Conservation (phyloP, 2,888 invertebrate genomes). For the Thelaira solivaga region DNA sequence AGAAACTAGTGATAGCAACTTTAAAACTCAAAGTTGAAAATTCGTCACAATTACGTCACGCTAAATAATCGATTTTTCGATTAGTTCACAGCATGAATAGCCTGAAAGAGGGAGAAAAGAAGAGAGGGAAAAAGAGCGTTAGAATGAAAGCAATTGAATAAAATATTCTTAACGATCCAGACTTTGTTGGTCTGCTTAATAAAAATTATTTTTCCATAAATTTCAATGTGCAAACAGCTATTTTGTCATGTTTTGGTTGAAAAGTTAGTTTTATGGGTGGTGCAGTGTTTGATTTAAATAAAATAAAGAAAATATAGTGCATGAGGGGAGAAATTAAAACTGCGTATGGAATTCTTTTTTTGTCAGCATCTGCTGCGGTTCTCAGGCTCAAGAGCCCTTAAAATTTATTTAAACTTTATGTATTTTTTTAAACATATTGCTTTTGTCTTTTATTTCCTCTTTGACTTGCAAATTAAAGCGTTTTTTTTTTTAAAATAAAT, state of each 20-base stretch:
- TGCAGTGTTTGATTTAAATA: constrained; percentile 16
- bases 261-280: constrained; percentile 58
- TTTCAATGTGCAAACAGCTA: constrained; percentile 70
- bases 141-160: background rate
- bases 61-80: constrained; percentile 72
- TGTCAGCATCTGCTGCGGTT: constrained; percentile 42
- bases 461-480: background rate
- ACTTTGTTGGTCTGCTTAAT: background rate
- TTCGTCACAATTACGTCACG: constrained; percentile 77
- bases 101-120: background rate
- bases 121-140: background rate
- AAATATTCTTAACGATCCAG: constrained; percentile 23
- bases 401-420: constrained; percentile 5
- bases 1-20: constrained; percentile 43
- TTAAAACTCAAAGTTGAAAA: constrained; percentile 58
- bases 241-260: constrained; percentile 69
- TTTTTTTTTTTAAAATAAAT: background rate
- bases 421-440: constrained; percentile 17
- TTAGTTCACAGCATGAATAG: background rate
- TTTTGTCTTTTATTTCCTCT: constrained; percentile 19
- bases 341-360: background rate
- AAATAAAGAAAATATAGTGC: background rate
- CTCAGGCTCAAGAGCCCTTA: constrained; percentile 46
- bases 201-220: constrained; percentile 61
- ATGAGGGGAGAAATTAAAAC: constrained; percentile 4